These are phyloP conservation scores for Trachelipus rathkii DNA, from an alignment of 1,140 invertebrate species.

Conservation along the genomic window DNA sequence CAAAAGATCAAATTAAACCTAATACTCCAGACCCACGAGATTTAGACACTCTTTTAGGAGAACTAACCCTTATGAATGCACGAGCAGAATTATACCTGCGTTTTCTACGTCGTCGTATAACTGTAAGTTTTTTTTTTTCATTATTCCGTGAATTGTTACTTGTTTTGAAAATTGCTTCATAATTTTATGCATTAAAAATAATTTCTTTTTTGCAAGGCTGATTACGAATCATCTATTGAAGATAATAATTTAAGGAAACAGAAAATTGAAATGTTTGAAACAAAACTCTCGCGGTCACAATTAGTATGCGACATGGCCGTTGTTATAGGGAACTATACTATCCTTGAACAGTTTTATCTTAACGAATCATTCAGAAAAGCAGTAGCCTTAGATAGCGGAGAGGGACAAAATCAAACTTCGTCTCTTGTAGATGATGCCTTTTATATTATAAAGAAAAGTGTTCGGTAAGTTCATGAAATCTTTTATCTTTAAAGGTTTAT, in stretches of 20 bases:
- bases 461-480: conserved; percentile 61
- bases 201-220: conserved; percentile 56
- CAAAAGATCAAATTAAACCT: neutral
- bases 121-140: conserved; percentile 55
- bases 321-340: conserved; percentile 89
- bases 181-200: neutral
- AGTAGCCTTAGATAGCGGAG: conserved; percentile 72
- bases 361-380: conserved; percentile 93
- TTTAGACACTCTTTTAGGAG: conserved; percentile 80
- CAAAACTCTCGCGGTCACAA: conserved; percentile 69
- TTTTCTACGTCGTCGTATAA: conserved; percentile 75
- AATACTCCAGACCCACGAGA: conserved; percentile 67
- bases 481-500: no score
- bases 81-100: conserved; percentile 83
- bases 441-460: conserved; percentile 94
- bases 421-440: conserved; percentile 97
- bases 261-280: conserved; percentile 61
- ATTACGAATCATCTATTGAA: conserved; percentile 62
- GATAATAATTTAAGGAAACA: conserved; percentile 57
- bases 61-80: conserved; percentile 87
- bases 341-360: conserved; percentile 93
- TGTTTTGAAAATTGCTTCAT: neutral
- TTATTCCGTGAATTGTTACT: neutral
- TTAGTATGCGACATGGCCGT: conserved; percentile 58
- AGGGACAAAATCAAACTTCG: conserved; percentile 66